Conservation (phyloP, 2,888 invertebrate species). For the Conistra vaccinii region DNA sequence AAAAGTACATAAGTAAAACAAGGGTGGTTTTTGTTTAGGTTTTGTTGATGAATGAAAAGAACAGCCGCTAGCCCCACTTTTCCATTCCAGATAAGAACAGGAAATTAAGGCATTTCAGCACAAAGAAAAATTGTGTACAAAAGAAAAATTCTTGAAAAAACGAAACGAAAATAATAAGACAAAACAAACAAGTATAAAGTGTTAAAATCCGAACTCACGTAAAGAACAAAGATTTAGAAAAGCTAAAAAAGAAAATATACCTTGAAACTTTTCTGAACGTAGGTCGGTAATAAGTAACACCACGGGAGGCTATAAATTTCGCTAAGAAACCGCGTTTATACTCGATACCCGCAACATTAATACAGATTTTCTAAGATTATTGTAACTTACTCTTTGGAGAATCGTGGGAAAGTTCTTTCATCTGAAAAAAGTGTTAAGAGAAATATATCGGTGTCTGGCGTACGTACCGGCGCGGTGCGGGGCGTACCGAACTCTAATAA, state of each 20-base stretch:
- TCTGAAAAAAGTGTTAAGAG: conserved; percentile 50
- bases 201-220: conserved; percentile 59
- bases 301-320: conserved; percentile 77
- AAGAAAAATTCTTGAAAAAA: conserved; percentile 44
- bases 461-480: neutral
- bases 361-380: conserved; percentile 79
- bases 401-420: conserved; percentile 57
- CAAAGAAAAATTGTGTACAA: conserved; percentile 48
- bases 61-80: conserved; percentile 33
- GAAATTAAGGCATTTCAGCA: conserved; percentile 53
- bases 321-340: conserved; percentile 78
- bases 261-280: conserved; percentile 72
- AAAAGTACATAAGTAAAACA: neutral
- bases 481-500: conserved; percentile 2
- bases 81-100: conserved; percentile 55
- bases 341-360: conserved; percentile 78
- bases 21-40: neutral
- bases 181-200: conserved; percentile 67
- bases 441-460: conserved; percentile 40
- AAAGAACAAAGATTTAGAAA: conserved; percentile 74
- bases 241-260: conserved; percentile 74
- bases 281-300: conserved; percentile 78
- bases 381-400: conserved; percentile 69
- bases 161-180: conserved; percentile 48
- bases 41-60: conserved; percentile 32